Evolutionary conservation across 2,888 invertebrate species (phyloP), one percentile per base, ranked within the genome.

Genomic region (Galeruca laticollis): DNA sequence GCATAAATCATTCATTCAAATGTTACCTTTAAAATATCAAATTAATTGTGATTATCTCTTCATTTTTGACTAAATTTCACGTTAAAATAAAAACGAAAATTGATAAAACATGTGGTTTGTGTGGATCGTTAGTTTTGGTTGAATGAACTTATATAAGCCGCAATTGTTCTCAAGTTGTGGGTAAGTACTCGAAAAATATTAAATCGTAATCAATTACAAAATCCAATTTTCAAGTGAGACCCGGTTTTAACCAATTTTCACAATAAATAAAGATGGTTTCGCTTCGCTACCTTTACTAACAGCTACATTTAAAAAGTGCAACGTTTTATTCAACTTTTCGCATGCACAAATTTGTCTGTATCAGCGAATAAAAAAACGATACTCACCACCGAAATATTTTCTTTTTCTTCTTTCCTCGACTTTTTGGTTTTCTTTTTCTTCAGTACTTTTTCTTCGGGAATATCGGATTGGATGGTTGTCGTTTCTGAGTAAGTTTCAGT

Each of bases 361-460:
- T n/a, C n/a, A n/a, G n/a, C 18, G 63, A 70, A 63, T 70, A 63
- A 57, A 47, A 60, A 54, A 69, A 60, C 61, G 59, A 70, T 76
- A 88, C 89, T 90, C 85, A 91, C 91, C 86, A 91, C 90, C 74
- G 90, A 91, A 81, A 91, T 90, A 80, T 90, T 91, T 81, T 91
- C 90, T 83, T 90, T 90, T 79, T 90, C 90, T 74, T 89, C 89
- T 80, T 89, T 90, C 82, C 90, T 89, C 61, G 87, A 88, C 82
- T 90, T 91, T 85, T 90, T 91, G 67, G 88, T 87, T 82, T 90
- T 90, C 84, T 88, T 89, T 82, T 88, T 90, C 79, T 86, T 86
- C 62, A 85, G 70, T 15, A 78, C 78, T 70, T 81, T 84, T 59
- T 82, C 83, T 56, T 82, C 81, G 37, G 75, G 76, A 2, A 76